A percentile compares a stretch with the other conserved stretches of the same genome.
These are phyloP conservation scores for Drosophila greeni DNA, from an alignment of 2,888 invertebrate genomes.

Conservation along the genomic window DNA sequence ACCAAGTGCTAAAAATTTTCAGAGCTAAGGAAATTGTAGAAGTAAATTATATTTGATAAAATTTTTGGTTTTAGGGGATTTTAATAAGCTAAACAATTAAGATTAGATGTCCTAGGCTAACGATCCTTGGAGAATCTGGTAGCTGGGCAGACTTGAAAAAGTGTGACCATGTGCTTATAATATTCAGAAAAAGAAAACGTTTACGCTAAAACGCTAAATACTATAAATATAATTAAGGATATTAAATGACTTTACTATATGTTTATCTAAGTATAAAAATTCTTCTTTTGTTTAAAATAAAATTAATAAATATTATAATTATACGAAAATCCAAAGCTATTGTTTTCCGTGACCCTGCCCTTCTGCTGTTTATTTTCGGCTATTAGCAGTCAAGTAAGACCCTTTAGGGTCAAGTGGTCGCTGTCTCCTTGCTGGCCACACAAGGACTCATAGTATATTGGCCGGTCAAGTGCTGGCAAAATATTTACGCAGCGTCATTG, in stretches of 20 bases:
- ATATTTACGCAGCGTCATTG: conserved; percentile 47
- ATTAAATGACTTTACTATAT: background rate
- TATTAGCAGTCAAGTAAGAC: conserved; percentile 56
- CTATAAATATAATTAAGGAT: background rate
- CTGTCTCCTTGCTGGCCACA: conserved; percentile 30
- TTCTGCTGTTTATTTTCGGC: conserved; percentile 48
- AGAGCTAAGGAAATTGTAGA: no score
- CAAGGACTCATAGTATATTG: conserved; percentile 45
- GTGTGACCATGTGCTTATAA: no score
- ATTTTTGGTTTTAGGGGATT: no score
- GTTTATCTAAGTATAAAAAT: background rate
- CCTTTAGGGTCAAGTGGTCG: conserved; percentile 54
- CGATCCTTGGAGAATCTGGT: no score
- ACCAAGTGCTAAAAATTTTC: background rate
- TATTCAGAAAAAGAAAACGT: background rate
- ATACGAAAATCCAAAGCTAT: background rate
- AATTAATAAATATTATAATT: background rate
- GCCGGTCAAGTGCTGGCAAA: conserved; percentile 42
- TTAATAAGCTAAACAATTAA: background rate
- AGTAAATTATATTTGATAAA: background rate
- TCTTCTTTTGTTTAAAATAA: background rate
- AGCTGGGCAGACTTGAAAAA: no score
- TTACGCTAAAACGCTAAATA: background rate
- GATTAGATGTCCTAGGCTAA: background rate
- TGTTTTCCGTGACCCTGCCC: conserved; percentile 13